A percentile compares a stretch with the other conserved stretches of the same genome.
Conservation (phyloP, 2,113 vertebrate genomes). For the Sander lucioperca region DNA sequence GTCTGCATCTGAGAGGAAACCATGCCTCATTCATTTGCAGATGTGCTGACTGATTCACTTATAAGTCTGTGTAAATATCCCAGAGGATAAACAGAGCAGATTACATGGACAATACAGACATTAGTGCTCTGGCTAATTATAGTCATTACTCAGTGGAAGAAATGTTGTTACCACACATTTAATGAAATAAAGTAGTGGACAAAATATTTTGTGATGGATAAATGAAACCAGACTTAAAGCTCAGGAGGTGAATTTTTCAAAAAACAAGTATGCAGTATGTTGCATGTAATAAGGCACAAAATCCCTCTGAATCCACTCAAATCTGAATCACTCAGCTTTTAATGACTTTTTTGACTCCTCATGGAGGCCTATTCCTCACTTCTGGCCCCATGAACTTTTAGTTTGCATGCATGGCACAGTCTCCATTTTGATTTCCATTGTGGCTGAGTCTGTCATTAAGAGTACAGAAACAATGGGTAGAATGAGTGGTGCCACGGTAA, state of each 20-base stretch:
- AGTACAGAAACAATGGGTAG: slow-evolving; percentile 78
- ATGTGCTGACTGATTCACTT: slow-evolving; percentile 73
- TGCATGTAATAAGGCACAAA: neutral
- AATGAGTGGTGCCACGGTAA: slow-evolving; percentile 78
- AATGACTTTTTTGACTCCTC: slow-evolving; percentile 6
- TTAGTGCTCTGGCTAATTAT: slow-evolving; percentile 56
- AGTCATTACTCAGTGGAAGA: slow-evolving; percentile 48
- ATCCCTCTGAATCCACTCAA: slow-evolving; percentile 22
- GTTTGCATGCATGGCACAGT: slow-evolving; percentile 67
- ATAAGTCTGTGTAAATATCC: slow-evolving; percentile 39
- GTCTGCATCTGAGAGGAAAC: slow-evolving; percentile 28
- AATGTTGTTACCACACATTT: slow-evolving; percentile 41
- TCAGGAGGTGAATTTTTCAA: neutral
- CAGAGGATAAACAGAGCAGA: slow-evolving; percentile 54
- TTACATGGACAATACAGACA: slow-evolving; percentile 63
- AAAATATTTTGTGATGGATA: slow-evolving; percentile 23
- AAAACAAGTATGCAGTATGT: slow-evolving; percentile 23
- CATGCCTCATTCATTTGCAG: slow-evolving; percentile 63
- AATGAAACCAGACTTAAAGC: slow-evolving; percentile 27
- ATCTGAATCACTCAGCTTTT: slow-evolving; percentile 2
- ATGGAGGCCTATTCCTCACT: slow-evolving; percentile 35
- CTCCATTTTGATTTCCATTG: slow-evolving; percentile 78
- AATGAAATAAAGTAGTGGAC: slow-evolving; percentile 11
- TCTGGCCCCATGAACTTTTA: slow-evolving; percentile 65
- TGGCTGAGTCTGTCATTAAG: slow-evolving; percentile 81